phyloP scores from a whole-genome alignment of 2,797 vertebrate species.

The Kryptopterus vitreolus region DNA sequence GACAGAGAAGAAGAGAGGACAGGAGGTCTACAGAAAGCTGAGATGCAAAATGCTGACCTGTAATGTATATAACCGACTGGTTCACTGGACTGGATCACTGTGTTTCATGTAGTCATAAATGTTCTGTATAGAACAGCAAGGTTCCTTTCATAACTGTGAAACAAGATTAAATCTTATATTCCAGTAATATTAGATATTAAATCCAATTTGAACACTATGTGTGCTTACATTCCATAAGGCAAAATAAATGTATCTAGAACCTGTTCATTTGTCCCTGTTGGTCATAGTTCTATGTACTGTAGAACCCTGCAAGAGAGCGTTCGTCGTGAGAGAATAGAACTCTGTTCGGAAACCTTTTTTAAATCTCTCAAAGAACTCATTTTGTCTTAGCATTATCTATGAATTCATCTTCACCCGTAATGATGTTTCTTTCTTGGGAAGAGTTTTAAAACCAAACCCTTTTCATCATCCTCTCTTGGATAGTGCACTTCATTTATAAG shows the following conservation, averaged over 20 bases:
- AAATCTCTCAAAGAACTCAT: background rate
- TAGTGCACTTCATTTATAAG: background rate
- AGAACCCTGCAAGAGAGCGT: background rate
- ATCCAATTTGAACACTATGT: background rate
- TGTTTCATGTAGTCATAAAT: background rate
- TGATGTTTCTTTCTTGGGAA: background rate
- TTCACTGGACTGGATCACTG: slow-evolving; percentile 52
- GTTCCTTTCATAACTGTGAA: background rate
- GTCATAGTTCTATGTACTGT: background rate
- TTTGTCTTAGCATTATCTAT: background rate
- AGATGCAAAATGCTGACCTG: slow-evolving; percentile 79
- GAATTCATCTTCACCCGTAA: background rate
- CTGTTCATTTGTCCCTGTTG: background rate
- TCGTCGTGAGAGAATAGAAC: background rate
- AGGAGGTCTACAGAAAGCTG: slow-evolving; percentile 63
- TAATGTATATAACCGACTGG: slow-evolving; percentile 75
- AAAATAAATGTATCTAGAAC: background rate
- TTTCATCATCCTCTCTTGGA: background rate
- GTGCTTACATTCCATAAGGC: background rate
- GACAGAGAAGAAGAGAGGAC: slow-evolving; percentile 62
- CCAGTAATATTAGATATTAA: background rate
- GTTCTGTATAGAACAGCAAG: background rate
- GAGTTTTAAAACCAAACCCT: background rate
- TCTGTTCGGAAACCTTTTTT: background rate
- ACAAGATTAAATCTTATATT: background rate